Conservation (phyloP, 2,888 invertebrate species). For the Coleophora deauratella region DNA sequence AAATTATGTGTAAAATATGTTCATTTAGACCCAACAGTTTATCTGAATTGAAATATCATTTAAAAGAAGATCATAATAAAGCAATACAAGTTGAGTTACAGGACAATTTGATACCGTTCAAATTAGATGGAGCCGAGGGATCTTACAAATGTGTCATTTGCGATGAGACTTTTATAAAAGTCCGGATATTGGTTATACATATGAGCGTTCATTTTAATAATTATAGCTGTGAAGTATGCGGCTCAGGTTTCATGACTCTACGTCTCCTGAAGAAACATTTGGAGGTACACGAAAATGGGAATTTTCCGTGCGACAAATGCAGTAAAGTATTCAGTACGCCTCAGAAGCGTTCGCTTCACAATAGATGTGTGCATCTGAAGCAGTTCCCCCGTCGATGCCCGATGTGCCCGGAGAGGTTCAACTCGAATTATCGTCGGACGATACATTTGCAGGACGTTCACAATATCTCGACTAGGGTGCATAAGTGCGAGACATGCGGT, state of each 20-base stretch:
- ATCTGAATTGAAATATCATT: slow-evolving; percentile 43
- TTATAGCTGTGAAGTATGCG: slow-evolving; percentile 64
- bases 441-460: slow-evolving; percentile 66
- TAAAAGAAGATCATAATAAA: slow-evolving; percentile 48
- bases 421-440: slow-evolving; percentile 59
- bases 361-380: slow-evolving; percentile 59
- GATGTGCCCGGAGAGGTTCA: slow-evolving; percentile 60
- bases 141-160: slow-evolving; percentile 56
- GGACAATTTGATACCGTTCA: slow-evolving; percentile 63
- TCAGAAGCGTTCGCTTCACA: slow-evolving; percentile 51
- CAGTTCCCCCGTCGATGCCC: slow-evolving; percentile 57
- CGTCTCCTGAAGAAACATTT: slow-evolving; percentile 58
- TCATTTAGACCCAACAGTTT: slow-evolving; percentile 31
- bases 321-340: slow-evolving; percentile 56
- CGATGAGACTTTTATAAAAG: slow-evolving; percentile 51
- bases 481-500: slow-evolving; percentile 61
- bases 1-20: slow-evolving; percentile 53
- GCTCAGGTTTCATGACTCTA: slow-evolving; percentile 61
- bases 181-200: slow-evolving; percentile 57
- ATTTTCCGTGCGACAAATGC: slow-evolving; percentile 55
- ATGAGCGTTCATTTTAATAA: slow-evolving; percentile 67
- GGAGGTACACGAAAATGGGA: slow-evolving; percentile 61
- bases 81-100: slow-evolving; percentile 48
- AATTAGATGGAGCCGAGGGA: slow-evolving; percentile 37
- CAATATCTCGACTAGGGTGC: slow-evolving; percentile 58